Evolutionary conservation across 2,888 invertebrate genomes (phyloP).

Genomic region (Eupithecia centaureata): DNA sequence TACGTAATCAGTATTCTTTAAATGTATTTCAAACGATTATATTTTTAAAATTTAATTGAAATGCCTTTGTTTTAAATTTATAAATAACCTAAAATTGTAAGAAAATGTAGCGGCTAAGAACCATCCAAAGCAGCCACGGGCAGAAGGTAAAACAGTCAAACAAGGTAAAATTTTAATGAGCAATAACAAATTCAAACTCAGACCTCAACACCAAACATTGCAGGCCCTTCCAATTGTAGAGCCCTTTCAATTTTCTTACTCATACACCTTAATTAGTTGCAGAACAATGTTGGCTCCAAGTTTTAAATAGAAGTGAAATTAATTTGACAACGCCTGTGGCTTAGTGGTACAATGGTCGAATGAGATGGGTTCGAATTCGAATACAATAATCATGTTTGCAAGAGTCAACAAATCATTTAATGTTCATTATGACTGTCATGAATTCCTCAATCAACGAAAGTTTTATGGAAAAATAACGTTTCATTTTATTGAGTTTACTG

Average conservation of each 20-base stretch:
- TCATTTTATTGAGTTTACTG: background rate
- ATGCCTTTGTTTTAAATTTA: background rate
- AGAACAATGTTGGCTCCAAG: conserved; percentile 31
- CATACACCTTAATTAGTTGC: conserved; percentile 38
- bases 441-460: no score
- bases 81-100: background rate
- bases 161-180: conserved; percentile 29
- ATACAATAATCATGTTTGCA: no score
- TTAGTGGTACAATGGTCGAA: background rate
- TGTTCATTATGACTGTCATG: no score
- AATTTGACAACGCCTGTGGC: background rate
- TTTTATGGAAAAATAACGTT: no score
- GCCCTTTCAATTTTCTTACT: conserved; percentile 49
- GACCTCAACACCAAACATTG: conserved; percentile 52
- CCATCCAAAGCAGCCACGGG: background rate
- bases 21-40: background rate
- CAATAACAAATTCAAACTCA: conserved; percentile 37
- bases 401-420: no score
- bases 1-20: background rate
- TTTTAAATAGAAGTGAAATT: conserved; percentile 12
- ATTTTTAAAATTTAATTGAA: background rate
- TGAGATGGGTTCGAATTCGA: background rate
- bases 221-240: conserved; percentile 7
- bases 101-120: background rate
- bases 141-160: background rate